Evolutionary conservation across 2,888 invertebrate species (phyloP), one percentile per base, ranked within the genome.

Genomic region (Hoplodrina blanda): DNA sequence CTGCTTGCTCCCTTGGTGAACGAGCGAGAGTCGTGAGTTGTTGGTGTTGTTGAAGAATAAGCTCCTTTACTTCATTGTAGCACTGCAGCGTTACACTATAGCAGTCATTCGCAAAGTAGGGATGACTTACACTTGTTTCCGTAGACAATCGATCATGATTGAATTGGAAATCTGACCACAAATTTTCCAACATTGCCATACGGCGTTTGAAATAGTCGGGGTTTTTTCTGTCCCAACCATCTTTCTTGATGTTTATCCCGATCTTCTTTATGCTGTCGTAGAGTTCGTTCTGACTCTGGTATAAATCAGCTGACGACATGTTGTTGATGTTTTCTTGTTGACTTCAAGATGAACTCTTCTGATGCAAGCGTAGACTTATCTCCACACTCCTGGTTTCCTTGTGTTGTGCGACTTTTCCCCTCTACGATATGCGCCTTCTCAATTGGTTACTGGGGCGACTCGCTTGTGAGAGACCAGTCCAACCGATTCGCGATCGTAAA

Each of bases 131-230:
- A n/a, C n/a, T n/a, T n/a, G n/a, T n/a, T n/a, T 61, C 67, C n/a
- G 37, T 67, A 13, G 49, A 17, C 20, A 61, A 4, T n/a, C 67
- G 54, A 11, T 67, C 55, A 41, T 61, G 46, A 1, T 61, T 55
- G 46, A 55, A 67, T n/a, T 67, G 61, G 49, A 67, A 55, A 0
- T 61, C 61, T 8, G 13, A 2, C 46, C 55, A 67, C 7, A 61
- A 55, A 25, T 20, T 67, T 20, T 61, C 37, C 46, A 61, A 20
- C 60, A 67, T 37, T 19, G 19, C 33, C 46, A 54, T 33, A 4
- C 67, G 54, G 10, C 61, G 20, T 25, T 61, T 67, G 37, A 68
- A 69, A 10, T 68, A 62, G 41, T 68, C 44, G 0, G 44, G 11
- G 20, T 69, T 69, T n/a, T 69, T 69, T 4, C 33, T 33, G 4